These are phyloP conservation scores for Dipodomys ordii DNA, from an alignment of 2,113 vertebrate genomes.

Conservation along the genomic window DNA sequence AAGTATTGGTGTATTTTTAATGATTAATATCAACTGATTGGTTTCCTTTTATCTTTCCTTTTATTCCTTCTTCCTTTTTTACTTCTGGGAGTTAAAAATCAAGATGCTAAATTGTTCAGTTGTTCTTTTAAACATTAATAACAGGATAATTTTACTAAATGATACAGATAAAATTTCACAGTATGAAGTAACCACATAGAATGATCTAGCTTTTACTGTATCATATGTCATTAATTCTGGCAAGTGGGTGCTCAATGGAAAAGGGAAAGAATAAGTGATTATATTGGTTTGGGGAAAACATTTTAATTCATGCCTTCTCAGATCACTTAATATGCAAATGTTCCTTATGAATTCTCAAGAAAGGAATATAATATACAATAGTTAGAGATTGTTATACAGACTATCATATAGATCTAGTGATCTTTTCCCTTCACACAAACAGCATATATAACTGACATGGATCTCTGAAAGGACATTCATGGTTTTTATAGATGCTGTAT, in stretches of 20 bases:
- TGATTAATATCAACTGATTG: neutral
- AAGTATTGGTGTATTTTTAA: neutral
- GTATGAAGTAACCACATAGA: neutral
- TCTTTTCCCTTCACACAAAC: neutral
- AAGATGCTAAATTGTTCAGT: neutral
- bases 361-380: neutral
- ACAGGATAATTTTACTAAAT: neutral
- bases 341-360: slow-evolving; percentile 13
- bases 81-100: slow-evolving; percentile 16
- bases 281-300: neutral
- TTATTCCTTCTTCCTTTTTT: neutral
- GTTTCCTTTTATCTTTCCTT: neutral
- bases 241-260: neutral
- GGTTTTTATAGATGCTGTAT: neutral
- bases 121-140: slow-evolving; percentile 7
- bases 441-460: no score
- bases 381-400: neutral
- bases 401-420: neutral
- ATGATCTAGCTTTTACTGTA: neutral
- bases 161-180: neutral
- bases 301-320: slow-evolving; percentile 24
- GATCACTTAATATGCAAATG: neutral
- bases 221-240: neutral
- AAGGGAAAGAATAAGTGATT: slow-evolving; percentile 2
- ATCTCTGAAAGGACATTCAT: neutral